Conservation (phyloP, 2,888 invertebrate genomes). For the Temnothorax ravouxi region DNA sequence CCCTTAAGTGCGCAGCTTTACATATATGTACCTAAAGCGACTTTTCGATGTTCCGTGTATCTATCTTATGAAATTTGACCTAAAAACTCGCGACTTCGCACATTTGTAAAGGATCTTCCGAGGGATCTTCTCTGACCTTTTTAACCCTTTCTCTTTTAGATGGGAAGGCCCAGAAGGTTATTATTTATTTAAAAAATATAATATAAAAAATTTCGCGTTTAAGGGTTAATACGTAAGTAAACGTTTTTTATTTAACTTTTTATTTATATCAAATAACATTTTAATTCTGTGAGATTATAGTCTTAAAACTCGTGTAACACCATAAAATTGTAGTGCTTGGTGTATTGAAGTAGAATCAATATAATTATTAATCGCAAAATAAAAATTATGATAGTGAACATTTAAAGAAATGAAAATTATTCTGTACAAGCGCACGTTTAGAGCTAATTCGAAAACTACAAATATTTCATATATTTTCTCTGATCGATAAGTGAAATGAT, state of each 20-base stretch:
- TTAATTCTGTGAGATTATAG: neutral
- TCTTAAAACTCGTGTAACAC: neutral
- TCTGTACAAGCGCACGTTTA: neutral
- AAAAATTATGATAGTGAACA: neutral
- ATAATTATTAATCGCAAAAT: neutral
- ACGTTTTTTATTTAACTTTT: constrained; percentile 12
- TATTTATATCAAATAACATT: neutral
- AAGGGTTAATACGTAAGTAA: neutral
- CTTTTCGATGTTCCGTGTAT: too few relatives aligned
- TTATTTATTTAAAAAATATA: too few relatives aligned
- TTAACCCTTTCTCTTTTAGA: too few relatives aligned
- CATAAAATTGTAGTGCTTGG: neutral
- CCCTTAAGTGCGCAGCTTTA: too few relatives aligned
- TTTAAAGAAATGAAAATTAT: constrained; percentile 7
- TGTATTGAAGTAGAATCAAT: neutral
- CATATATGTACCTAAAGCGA: too few relatives aligned
- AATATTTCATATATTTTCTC: neutral
- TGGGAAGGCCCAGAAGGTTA: too few relatives aligned
- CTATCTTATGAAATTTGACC: too few relatives aligned
- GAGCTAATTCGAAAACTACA: neutral
- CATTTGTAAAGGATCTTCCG: too few relatives aligned
- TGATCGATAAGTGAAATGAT: neutral
- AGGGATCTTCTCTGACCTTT: too few relatives aligned
- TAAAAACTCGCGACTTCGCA: too few relatives aligned
- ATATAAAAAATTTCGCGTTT: too few relatives aligned